These are phyloP conservation scores for Noturus placidus DNA, from an alignment of 2,113 vertebrate species.

Conservation along the genomic window DNA sequence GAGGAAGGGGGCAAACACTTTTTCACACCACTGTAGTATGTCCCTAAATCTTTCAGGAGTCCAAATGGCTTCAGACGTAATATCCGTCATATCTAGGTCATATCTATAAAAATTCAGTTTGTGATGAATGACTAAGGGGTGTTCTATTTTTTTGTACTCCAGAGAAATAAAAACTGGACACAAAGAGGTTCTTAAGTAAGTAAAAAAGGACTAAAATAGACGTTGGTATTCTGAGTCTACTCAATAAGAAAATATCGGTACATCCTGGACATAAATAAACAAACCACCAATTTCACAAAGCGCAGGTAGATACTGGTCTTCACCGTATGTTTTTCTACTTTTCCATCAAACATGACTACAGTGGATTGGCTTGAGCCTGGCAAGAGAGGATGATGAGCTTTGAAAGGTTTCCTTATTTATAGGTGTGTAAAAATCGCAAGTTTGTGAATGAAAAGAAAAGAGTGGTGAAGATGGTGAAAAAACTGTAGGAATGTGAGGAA, in stretches of 20 bases:
- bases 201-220: not conserved
- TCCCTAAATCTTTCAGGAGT: not conserved
- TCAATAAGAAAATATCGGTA: not conserved
- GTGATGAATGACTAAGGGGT: constrained; percentile 3
- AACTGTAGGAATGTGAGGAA: not conserved
- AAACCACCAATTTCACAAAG: not conserved
- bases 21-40: too few relatives aligned
- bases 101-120: not conserved
- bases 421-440: not conserved
- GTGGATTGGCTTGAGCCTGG: not conserved
- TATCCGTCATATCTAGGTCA: not conserved
- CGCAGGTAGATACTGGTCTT: not conserved
- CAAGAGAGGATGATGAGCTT: not conserved
- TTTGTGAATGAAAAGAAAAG: too few relatives aligned
- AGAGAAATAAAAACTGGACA: constrained; percentile 3
- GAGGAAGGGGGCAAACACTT: too few relatives aligned
- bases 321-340: too few relatives aligned
- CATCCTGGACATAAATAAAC: not conserved
- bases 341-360: not conserved
- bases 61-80: not conserved
- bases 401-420: not conserved
- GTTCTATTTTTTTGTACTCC: not conserved
- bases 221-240: not conserved
- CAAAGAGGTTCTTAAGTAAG: not conserved
- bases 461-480: not conserved